phyloP scores from a whole-genome alignment of 2,888 invertebrate species.

The Tillus elongatus region DNA sequence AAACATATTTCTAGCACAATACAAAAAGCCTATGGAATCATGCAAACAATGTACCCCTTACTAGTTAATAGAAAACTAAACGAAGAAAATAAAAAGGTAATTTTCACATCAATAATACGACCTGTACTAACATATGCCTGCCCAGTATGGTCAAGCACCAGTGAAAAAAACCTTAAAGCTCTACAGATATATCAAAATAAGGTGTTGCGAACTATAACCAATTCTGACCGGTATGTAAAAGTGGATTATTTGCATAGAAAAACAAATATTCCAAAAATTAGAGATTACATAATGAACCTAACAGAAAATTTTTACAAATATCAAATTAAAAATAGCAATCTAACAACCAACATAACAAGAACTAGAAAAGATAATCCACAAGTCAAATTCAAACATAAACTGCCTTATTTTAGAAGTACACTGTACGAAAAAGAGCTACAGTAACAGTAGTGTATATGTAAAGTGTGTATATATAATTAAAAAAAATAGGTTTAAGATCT shows the following conservation, averaged over 20 bases:
- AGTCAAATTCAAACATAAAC: neutral
- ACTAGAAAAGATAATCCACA: neutral
- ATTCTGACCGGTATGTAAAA: neutral
- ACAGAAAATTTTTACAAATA: neutral
- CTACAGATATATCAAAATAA: neutral
- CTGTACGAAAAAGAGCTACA: too few species aligned
- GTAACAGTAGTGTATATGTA: too few species aligned
- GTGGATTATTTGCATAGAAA: neutral
- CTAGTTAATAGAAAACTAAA: too few species aligned
- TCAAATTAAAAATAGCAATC: neutral
- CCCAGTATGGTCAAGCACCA: too few species aligned
- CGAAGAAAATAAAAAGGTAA: too few species aligned
- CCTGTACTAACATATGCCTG: too few species aligned
- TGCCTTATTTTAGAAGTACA: too few species aligned
- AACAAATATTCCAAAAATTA: neutral
- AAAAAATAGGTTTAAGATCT: too few species aligned
- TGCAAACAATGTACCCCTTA: conserved; percentile 8
- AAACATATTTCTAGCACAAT: neutral
- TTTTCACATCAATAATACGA: too few species aligned
- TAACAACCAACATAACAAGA: neutral
- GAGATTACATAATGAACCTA: neutral
- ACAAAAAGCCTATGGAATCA: neutral
- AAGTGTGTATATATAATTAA: too few species aligned
- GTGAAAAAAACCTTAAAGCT: too few species aligned
- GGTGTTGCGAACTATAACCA: neutral